Percentiles rank a stretch among this genome's conserved stretches.
phyloP scores from a whole-genome alignment of 2,888 invertebrate genomes.

The Laothoe populi region DNA sequence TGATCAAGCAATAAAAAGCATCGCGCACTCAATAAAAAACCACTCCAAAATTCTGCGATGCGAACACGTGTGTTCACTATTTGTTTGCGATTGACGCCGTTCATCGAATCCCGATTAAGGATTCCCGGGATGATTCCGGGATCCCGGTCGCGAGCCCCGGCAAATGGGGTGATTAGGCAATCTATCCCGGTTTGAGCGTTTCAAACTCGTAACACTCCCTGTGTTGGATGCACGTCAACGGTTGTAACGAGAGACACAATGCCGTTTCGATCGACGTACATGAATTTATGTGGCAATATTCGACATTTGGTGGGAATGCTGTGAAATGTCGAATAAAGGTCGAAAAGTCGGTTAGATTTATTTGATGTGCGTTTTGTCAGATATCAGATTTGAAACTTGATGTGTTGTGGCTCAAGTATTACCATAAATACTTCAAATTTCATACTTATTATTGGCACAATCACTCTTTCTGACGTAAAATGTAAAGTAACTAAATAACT shows the following conservation, averaged over 20 bases:
- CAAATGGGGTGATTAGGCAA: constrained; percentile 72
- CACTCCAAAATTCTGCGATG: constrained; percentile 27
- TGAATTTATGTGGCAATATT: constrained; percentile 18
- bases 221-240: constrained; percentile 34
- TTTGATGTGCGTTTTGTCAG: neutral
- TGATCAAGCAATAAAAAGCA: constrained; percentile 36
- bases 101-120: constrained; percentile 66
- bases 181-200: constrained; percentile 59
- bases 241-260: constrained; percentile 10
- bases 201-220: constrained; percentile 60
- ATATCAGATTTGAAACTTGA: neutral
- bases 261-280: neutral
- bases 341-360: constrained; percentile 13
- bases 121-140: constrained; percentile 60
- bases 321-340: constrained; percentile 3
- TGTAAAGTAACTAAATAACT: no score
- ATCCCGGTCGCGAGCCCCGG: constrained; percentile 61
- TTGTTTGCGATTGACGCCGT: constrained; percentile 61
- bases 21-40: constrained; percentile 42
- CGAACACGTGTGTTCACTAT: constrained; percentile 53
- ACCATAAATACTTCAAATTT: no score
- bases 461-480: no score
- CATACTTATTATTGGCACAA: no score
- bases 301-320: neutral
- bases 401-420: neutral